Evolutionary conservation across 2,888 invertebrate species (phyloP).

Genomic region (Argyresthia albistria): DNA sequence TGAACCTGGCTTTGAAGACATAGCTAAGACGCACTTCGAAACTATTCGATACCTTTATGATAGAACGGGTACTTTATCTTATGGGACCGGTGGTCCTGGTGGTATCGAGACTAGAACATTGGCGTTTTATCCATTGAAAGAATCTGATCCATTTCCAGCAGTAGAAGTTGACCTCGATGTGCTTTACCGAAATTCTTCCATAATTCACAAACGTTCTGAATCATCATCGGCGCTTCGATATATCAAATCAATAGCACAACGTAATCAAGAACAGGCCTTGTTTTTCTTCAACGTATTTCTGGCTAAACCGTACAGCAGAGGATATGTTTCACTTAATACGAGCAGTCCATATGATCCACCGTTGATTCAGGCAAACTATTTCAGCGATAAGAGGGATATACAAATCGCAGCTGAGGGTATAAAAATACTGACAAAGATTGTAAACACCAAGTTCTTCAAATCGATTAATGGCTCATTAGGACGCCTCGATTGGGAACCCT

Average conservation of each 20-base stretch:
- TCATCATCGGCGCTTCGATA: conserved; percentile 16
- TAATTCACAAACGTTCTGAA: conserved; percentile 28
- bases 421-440: conserved; percentile 26
- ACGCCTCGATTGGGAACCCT: conserved; percentile 26
- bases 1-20: conserved; percentile 23
- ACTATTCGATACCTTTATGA: conserved; percentile 57
- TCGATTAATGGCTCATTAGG: conserved; percentile 27
- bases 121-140: conserved; percentile 64
- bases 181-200: conserved; percentile 39
- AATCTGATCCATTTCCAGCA: conserved; percentile 31
- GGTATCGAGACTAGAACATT: too few species aligned
- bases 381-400: conserved; percentile 68
- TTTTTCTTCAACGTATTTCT: conserved; percentile 34
- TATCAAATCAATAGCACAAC: conserved; percentile 21
- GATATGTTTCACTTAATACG: conserved; percentile 67
- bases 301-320: conserved; percentile 66
- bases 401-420: conserved; percentile 30
- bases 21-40: conserved; percentile 28
- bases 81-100: conserved; percentile 70
- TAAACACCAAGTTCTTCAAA: conserved; percentile 28
- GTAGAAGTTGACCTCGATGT: conserved; percentile 28
- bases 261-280: conserved; percentile 29
- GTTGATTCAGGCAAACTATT: conserved; percentile 75
- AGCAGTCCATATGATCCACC: conserved; percentile 73
- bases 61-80: conserved; percentile 61